These are phyloP conservation scores for Piprites chloris DNA, from an alignment of 2,113 vertebrate species.

Conservation along the genomic window DNA sequence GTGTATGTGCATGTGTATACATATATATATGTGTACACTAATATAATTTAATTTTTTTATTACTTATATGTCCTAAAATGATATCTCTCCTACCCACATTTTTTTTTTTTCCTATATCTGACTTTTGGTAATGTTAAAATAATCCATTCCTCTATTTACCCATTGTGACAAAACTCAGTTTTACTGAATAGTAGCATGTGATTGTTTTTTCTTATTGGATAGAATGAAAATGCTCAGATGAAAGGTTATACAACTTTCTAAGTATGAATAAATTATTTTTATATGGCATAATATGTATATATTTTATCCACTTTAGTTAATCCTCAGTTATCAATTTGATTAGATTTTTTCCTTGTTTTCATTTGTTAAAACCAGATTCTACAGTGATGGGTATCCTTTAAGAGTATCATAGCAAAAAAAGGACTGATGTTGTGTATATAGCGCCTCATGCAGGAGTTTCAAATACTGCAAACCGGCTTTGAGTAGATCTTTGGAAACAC, in stretches of 20 bases:
- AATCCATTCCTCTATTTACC: background rate
- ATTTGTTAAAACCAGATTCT: background rate
- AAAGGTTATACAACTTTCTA: background rate
- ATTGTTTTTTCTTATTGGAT: background rate
- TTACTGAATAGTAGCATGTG: background rate
- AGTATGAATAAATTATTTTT: background rate
- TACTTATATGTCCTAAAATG: background rate
- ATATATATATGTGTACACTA: background rate
- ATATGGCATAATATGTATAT: background rate
- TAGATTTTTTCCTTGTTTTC: background rate
- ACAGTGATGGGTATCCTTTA: background rate
- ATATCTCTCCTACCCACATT: background rate
- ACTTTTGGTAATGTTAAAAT: background rate
- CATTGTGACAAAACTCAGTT: background rate
- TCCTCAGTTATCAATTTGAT: background rate
- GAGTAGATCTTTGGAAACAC: background rate
- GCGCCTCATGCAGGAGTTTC: background rate
- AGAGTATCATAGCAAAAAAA: background rate
- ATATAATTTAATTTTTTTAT: background rate
- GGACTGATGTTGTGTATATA: background rate
- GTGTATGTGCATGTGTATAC: accelerated
- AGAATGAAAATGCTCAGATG: background rate
- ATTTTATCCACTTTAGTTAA: background rate
- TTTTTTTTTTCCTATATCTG: background rate
- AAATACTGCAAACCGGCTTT: background rate